Conservation (phyloP, 2,888 invertebrate species). For the Cryptophagus acutangulus region DNA sequence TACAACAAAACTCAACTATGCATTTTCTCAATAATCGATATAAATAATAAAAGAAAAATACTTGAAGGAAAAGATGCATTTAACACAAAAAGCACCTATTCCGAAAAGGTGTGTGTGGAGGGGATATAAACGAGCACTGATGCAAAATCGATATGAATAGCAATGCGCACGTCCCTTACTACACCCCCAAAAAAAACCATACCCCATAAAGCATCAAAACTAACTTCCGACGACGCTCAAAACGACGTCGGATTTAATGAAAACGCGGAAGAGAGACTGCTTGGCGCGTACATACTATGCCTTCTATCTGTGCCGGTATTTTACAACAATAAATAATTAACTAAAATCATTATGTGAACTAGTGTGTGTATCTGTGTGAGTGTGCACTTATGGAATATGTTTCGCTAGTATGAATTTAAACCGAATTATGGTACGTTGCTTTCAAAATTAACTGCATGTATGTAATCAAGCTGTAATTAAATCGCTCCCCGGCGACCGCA, state of each 20-base stretch:
- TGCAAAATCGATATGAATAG: slow-evolving; percentile 6
- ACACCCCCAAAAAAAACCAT: background rate
- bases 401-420: background rate
- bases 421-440: background rate
- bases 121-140: background rate
- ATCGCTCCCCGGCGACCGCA: background rate
- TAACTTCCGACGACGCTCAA: slow-evolving; percentile 32
- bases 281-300: slow-evolving; percentile 16
- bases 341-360: no score
- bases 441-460: no score
- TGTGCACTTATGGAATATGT: background rate
- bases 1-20: slow-evolving; percentile 1
- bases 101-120: background rate
- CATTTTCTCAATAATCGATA: no score
- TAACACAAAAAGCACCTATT: slow-evolving; percentile 6
- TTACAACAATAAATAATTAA: background rate
- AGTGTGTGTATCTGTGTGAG: background rate
- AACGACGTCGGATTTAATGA: slow-evolving; percentile 23
- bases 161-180: slow-evolving; percentile 2
- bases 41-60: no score
- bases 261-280: slow-evolving; percentile 20
- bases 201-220: slow-evolving; percentile 26
- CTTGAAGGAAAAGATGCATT: slow-evolving; percentile 5
- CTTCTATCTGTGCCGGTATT: background rate
- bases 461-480: no score